A percentile compares a stretch with the other conserved stretches of the same genome.
phyloP scores from a whole-genome alignment of 2,113 vertebrate species.

The Paracanthobrama guichenoti region DNA sequence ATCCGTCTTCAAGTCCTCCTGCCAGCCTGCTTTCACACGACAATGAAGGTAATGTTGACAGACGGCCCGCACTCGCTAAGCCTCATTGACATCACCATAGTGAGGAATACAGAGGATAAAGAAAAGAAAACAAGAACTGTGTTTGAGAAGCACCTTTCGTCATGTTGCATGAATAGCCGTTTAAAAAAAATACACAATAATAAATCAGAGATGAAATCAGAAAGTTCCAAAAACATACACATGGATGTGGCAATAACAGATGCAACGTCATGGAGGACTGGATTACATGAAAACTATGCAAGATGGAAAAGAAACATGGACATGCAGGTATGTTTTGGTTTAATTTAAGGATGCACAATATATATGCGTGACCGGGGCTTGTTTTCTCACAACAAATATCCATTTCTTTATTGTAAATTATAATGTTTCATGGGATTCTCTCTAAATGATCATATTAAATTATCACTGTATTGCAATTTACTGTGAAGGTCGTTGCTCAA shows the following conservation, averaged over 20 bases:
- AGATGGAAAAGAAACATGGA: background rate
- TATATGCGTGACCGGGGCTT: no score
- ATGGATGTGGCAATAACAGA: background rate
- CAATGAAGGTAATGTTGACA: slow-evolving; percentile 49
- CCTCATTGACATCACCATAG: slow-evolving; percentile 47
- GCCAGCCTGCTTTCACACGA: slow-evolving; percentile 6
- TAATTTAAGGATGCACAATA: background rate
- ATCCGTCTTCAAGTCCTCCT: slow-evolving; percentile 26
- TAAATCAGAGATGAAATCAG: slow-evolving; percentile 28
- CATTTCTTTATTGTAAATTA: background rate
- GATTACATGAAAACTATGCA: background rate
- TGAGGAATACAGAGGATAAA: slow-evolving; percentile 30
- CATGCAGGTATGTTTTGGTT: background rate
- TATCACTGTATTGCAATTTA: background rate
- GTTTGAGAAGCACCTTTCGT: slow-evolving; percentile 32
- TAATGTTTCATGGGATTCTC: background rate
- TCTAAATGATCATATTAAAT: background rate
- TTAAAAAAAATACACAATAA: slow-evolving; percentile 29
- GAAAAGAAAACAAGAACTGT: slow-evolving; percentile 12
- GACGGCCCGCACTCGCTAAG: slow-evolving; percentile 44
- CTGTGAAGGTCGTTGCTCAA: background rate
- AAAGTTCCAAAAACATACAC: slow-evolving; percentile 1
- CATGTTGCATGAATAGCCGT: slow-evolving; percentile 4
- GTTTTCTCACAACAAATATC: background rate
- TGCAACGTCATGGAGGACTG: background rate